Evolutionary conservation across 2,113 vertebrate genomes (phyloP).

Genomic region (Oncorhynchus tshawytscha): DNA sequence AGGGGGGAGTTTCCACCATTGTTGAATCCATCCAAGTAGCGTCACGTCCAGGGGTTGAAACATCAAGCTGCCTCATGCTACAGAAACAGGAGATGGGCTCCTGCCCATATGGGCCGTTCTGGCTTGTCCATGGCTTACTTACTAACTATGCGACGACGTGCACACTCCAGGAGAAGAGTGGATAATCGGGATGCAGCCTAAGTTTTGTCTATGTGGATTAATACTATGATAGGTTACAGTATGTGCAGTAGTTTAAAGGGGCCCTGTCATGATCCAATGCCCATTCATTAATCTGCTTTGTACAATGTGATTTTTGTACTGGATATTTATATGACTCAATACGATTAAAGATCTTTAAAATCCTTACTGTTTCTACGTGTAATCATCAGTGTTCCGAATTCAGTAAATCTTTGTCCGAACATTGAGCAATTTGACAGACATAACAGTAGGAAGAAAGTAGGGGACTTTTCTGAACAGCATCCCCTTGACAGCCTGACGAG

Average conservation of each 20-base stretch:
- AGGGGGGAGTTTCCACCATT: too few relatives aligned
- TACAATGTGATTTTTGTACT: slow-evolving; percentile 97
- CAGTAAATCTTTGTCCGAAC: not conserved
- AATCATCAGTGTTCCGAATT: not conserved
- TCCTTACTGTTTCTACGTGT: not conserved
- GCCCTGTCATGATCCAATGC: slow-evolving; percentile 49
- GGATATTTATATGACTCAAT: slow-evolving; percentile 95
- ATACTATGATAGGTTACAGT: slow-evolving; percentile 65
- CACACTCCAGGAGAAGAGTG: too few relatives aligned
- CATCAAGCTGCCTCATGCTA: too few relatives aligned
- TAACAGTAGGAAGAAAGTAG: not conserved
- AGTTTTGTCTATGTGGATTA: slow-evolving; percentile 67
- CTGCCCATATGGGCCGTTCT: too few relatives aligned
- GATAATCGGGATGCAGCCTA: not conserved
- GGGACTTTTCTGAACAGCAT: too few relatives aligned
- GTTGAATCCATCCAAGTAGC: too few relatives aligned
- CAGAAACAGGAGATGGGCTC: too few relatives aligned
- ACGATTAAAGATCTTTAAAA: slow-evolving; percentile 83
- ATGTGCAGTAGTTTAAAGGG: slow-evolving; percentile 75
- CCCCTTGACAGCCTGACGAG: too few relatives aligned
- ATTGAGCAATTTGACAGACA: not conserved
- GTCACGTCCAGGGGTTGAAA: too few relatives aligned
- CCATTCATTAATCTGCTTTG: slow-evolving; percentile 84
- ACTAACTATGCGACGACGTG: too few relatives aligned
- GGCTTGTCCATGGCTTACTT: too few relatives aligned